A percentile compares a stretch with the other conserved stretches of the same genome.
Conservation (phyloP, 2,888 invertebrate species). For the Anodontia alba region DNA sequence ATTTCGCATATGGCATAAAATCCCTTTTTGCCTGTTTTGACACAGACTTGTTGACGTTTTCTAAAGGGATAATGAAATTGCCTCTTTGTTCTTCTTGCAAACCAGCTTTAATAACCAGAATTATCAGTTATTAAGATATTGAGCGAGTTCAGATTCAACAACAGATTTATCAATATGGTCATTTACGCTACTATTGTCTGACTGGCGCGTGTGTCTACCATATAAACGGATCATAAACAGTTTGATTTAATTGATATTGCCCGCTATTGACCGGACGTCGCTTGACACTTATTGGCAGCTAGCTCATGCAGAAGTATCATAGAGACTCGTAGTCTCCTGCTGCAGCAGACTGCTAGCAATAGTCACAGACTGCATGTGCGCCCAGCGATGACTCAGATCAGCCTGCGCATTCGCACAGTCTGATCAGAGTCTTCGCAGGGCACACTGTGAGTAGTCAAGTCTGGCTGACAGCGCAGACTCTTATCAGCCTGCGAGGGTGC, state of each 20-base stretch:
- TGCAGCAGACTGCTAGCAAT: neutral
- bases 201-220: conserved; percentile 3
- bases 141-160: neutral
- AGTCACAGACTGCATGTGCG: too few species aligned
- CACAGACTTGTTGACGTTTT: neutral
- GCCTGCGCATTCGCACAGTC: too few species aligned
- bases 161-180: neutral
- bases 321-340: neutral
- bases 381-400: too few species aligned
- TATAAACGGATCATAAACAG: conserved; percentile 18
- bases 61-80: neutral
- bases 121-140: conserved; percentile 14
- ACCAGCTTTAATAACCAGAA: conserved; percentile 3
- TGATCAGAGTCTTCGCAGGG: too few species aligned
- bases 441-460: too few species aligned
- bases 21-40: too few species aligned
- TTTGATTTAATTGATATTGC: conserved; percentile 8
- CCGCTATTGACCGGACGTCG: neutral
- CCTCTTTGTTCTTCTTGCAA: neutral
- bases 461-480: too few species aligned
- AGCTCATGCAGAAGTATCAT: conserved; percentile 1
- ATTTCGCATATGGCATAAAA: too few species aligned
- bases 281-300: conserved; percentile 12
- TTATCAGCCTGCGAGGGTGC: too few species aligned
- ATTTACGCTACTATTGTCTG: conserved; percentile 1